phyloP scores from a whole-genome alignment of 2,113 vertebrate genomes.

The Helogale parvula region DNA sequence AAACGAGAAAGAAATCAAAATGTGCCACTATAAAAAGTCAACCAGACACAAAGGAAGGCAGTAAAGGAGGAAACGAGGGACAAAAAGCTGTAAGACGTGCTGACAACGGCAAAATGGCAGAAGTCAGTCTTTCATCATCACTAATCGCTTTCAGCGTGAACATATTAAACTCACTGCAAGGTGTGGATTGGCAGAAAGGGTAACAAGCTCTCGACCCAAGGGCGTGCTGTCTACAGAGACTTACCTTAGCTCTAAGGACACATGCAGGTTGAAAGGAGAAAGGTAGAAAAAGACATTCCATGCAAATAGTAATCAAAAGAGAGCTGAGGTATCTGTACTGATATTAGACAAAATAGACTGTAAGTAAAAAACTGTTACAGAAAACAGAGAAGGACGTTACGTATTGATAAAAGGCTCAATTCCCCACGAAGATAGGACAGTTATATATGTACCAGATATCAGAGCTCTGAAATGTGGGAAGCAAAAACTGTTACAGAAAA shows the following conservation, averaged over 20 bases:
- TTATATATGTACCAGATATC: background rate
- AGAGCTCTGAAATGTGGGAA: background rate
- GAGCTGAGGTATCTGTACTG: background rate
- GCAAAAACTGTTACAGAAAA: background rate
- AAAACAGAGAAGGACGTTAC: background rate
- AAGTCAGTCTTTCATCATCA: background rate
- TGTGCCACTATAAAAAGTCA: background rate
- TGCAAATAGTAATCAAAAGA: background rate
- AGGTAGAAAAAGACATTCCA: background rate
- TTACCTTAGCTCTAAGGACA: background rate
- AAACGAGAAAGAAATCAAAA: background rate
- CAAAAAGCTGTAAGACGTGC: background rate
- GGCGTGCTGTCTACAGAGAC: background rate
- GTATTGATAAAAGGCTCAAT: background rate
- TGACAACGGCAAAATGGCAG: background rate
- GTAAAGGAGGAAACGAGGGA: background rate
- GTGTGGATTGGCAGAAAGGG: background rate
- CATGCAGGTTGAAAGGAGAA: background rate
- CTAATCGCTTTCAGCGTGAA: background rate
- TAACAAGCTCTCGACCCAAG: background rate
- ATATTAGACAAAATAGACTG: background rate
- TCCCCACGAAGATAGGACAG: background rate
- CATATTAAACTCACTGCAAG: background rate
- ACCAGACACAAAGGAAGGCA: background rate
- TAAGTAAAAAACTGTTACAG: background rate